phyloP scores from a whole-genome alignment of 1,140 invertebrate species.

The Zaprionus africanus region DNA sequence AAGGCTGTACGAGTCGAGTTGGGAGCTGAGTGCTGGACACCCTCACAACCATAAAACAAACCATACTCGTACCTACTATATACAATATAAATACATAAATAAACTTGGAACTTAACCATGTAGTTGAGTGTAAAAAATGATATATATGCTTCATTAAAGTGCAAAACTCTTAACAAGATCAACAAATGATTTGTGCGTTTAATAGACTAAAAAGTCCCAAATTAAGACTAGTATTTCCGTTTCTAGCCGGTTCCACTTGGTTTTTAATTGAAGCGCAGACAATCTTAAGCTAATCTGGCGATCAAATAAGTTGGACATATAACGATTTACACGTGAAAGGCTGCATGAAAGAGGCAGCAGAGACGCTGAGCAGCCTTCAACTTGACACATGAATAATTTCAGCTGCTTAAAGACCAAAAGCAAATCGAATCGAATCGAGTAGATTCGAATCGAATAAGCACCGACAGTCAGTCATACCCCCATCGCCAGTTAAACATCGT shows the following conservation, averaged over 20 bases:
- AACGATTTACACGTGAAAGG: slow-evolving; percentile 59
- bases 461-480: slow-evolving; percentile 8
- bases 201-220: slow-evolving; percentile 4
- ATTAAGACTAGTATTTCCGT: slow-evolving; percentile 59
- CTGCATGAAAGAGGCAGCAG: slow-evolving; percentile 34
- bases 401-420: slow-evolving; percentile 55
- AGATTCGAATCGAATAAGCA: neutral
- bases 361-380: slow-evolving; percentile 62
- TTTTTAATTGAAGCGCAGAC: slow-evolving; percentile 59
- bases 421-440: slow-evolving; percentile 56
- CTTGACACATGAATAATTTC: slow-evolving; percentile 77
- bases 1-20: slow-evolving; percentile 31
- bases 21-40: slow-evolving; percentile 63
- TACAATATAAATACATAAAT: slow-evolving; percentile 11
- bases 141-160: slow-evolving; percentile 40
- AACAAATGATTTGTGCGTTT: slow-evolving; percentile 15
- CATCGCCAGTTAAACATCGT: slow-evolving; percentile 50
- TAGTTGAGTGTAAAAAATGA: slow-evolving; percentile 28
- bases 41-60: slow-evolving; percentile 44
- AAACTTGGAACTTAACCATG: slow-evolving; percentile 8
- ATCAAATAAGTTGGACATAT: slow-evolving; percentile 55
- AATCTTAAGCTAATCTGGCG: slow-evolving; percentile 60
- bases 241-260: slow-evolving; percentile 54
- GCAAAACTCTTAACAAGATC: slow-evolving; percentile 28
- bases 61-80: slow-evolving; percentile 20